Percentiles rank a stretch among this genome's conserved stretches.
Conservation (phyloP, 1,140 invertebrate species). For the Caenorhabditis remanei region DNA sequence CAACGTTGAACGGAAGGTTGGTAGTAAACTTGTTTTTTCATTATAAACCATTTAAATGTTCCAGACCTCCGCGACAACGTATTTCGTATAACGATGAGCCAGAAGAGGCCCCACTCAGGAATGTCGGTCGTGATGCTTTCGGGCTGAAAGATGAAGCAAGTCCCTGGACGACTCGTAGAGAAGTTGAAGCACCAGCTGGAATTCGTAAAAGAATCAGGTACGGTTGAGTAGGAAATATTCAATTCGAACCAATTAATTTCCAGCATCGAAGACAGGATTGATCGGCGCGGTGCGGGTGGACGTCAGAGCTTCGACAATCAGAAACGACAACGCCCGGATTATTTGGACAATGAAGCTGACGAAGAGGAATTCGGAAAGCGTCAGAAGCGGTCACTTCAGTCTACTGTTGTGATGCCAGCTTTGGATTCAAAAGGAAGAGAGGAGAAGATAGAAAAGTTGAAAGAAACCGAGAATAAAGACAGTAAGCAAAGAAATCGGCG, state of each 20-base stretch:
- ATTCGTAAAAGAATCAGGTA: constrained; percentile 13
- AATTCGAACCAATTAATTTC: background rate
- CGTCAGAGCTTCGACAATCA: constrained; percentile 21
- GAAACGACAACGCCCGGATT: constrained; percentile 22
- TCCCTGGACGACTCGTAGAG: background rate
- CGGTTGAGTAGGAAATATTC: background rate
- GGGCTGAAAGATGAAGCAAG: background rate
- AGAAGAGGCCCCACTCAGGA: constrained; percentile 27
- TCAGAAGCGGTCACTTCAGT: constrained; percentile 43
- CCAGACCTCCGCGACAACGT: constrained; percentile 13
- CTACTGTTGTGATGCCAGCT: constrained; percentile 56
- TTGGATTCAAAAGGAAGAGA: constrained; percentile 51
- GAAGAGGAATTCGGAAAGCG: constrained; percentile 46
- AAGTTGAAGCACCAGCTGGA: constrained; percentile 16
- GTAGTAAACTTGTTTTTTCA: background rate
- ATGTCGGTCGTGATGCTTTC: constrained; percentile 11
- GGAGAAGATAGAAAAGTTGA: constrained; percentile 38
- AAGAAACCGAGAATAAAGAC: constrained; percentile 37
- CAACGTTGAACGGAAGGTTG: constrained; percentile 12
- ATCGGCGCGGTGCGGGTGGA: background rate
- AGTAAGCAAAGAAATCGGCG: constrained; percentile 40
- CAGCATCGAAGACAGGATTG: background rate
- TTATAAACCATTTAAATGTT: background rate
- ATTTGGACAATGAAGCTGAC: constrained; percentile 2
- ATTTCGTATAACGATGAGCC: constrained; percentile 30